Base-by-base conservation (phyloP, 2,113 vertebrate species). In the Charadrius vociferus region DNA sequence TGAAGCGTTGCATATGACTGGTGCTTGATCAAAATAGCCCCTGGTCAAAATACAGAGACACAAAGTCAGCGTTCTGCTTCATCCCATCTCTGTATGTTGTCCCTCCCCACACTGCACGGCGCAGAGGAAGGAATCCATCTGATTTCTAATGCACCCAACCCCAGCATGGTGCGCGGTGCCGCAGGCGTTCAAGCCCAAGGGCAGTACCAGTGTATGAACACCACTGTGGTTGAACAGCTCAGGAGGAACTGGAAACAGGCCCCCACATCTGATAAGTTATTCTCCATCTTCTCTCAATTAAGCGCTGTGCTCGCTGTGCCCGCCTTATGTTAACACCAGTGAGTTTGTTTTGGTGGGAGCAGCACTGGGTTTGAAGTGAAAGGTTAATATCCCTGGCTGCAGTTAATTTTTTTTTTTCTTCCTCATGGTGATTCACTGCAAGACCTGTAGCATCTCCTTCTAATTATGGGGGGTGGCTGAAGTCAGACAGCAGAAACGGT, bases 11-110 rank as follows among this genome's bases (percentile, higher is more conserved):
- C 67, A 78, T 77, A 30, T 92, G 97, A 92, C 91, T 84, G 14
- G 30, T 73, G 89, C 71, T 95, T 88, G 83, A 82, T 59, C 68
- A 82, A 95, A 97, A 96, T 84, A 94, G 95, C 96, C 80, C 45
- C 59, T 0, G 14, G 92, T 59, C 96, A 96, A 75, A 96, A 81
- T 8, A 72, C 37, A 75, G 43, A 71, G 70, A 30, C 74, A 84
- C 66, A 93, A 61, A 91, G 81, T 84, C 66, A 87, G 49, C 0
- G 2, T 75, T 90, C 73, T 95, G 70, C 62, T 71, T 41, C 34
- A 39, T 58, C 77, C 72, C 23, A 3, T 30, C 34, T n/a, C 70
- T 15, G 9, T 49, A 4, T 24, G 50, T 43, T 30, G 68, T 37
- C 63, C 73, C 14, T 71, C 77, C 68, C 37, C 14, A 47, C 3